phyloP scores from a whole-genome alignment of 1,140 invertebrate genomes.

The Drosophila asahinai region DNA sequence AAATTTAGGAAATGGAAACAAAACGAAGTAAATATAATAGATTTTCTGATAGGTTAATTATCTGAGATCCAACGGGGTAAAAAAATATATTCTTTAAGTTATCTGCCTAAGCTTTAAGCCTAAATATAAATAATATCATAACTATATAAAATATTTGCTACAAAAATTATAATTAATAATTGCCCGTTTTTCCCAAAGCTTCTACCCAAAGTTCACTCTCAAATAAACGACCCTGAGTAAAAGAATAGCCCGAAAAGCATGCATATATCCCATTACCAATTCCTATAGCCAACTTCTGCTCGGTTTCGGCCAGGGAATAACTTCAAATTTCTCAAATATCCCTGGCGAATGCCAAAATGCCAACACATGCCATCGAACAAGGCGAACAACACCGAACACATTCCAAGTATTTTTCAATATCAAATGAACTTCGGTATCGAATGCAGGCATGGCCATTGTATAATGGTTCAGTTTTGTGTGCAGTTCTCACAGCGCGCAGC shows the following conservation, averaged over 20 bases:
- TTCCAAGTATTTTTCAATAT: constrained; percentile 30
- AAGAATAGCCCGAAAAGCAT: not conserved
- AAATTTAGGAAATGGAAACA: not conserved
- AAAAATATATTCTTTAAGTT: no score
- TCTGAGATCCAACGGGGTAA: not conserved
- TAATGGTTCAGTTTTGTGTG: constrained; percentile 64
- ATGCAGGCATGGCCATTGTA: constrained; percentile 47
- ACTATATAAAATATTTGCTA: no score
- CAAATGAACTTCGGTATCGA: constrained; percentile 54
- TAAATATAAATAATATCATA: no score
- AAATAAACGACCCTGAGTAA: constrained; percentile 17
- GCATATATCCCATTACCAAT: constrained; percentile 32
- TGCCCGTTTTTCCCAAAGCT: not conserved
- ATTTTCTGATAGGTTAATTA: not conserved
- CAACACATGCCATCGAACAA: constrained; percentile 42
- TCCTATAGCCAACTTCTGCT: constrained; percentile 23
- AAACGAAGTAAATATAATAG: not conserved
- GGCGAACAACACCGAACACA: constrained; percentile 20
- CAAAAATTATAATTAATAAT: not conserved
- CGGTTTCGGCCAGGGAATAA: constrained; percentile 20
- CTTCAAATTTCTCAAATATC: constrained; percentile 25
- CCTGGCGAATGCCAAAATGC: constrained; percentile 18
- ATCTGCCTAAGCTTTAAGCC: no score
- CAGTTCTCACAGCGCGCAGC: constrained; percentile 60
- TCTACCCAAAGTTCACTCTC: constrained; percentile 8